Evolutionary conservation across 2,888 invertebrate species (phyloP).

Genomic region (Taenaris catops): DNA sequence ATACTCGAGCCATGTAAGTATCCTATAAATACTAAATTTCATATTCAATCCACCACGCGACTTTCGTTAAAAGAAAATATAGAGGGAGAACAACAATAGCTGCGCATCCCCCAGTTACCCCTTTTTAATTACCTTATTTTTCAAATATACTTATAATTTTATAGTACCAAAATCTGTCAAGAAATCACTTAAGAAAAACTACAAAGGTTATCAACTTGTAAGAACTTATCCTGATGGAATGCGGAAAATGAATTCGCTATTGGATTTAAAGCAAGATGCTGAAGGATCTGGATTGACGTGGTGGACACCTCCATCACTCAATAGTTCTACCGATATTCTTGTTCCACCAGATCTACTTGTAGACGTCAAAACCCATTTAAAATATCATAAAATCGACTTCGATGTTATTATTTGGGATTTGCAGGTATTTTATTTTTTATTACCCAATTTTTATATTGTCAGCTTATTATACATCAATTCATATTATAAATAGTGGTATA

Average conservation of each 20-base stretch:
- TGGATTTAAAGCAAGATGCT: slow-evolving; percentile 68
- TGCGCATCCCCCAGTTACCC: too few species aligned
- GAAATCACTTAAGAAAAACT: slow-evolving; percentile 64
- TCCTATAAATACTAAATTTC: too few species aligned
- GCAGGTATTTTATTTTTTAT: slow-evolving; percentile 72
- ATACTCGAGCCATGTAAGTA: too few species aligned
- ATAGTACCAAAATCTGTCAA: slow-evolving; percentile 52
- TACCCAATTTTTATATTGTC: too few species aligned
- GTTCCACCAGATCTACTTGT: slow-evolving; percentile 83
- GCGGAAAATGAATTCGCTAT: slow-evolving; percentile 65
- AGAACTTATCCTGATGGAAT: slow-evolving; percentile 57
- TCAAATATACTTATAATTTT: slow-evolving; percentile 13
- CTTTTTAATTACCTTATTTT: too few species aligned
- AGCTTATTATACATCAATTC: too few species aligned
- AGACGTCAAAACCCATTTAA: slow-evolving; percentile 80
- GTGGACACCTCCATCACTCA: slow-evolving; percentile 70
- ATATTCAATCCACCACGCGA: too few species aligned
- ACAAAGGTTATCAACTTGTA: slow-evolving; percentile 78
- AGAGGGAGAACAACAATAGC: too few species aligned
- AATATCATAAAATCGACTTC: slow-evolving; percentile 81
- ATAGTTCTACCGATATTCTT: slow-evolving; percentile 84
- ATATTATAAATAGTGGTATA: too few species aligned
- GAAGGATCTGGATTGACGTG: slow-evolving; percentile 72
- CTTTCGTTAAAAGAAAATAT: too few species aligned
- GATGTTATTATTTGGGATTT: slow-evolving; percentile 86